Evolutionary conservation across 2,888 invertebrate species (phyloP).

Genomic region (Noctua janthina): DNA sequence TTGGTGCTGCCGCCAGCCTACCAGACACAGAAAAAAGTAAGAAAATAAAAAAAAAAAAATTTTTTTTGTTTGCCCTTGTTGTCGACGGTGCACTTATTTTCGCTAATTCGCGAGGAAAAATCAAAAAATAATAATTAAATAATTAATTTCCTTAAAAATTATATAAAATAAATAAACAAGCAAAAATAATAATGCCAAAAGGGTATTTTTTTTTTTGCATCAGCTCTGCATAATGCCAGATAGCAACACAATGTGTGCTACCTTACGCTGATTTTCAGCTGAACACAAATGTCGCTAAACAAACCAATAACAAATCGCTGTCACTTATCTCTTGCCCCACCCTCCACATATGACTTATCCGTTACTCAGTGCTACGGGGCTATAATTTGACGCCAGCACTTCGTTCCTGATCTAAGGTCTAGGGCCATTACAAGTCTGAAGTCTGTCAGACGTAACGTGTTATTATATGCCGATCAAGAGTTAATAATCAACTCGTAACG

Average conservation of each 20-base stretch:
- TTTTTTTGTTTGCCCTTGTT: too few species aligned
- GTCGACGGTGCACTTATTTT: too few species aligned
- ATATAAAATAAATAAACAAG: too few species aligned
- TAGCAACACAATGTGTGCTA: too few species aligned
- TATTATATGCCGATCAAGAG: conserved; percentile 33
- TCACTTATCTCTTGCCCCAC: background rate
- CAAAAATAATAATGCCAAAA: too few species aligned
- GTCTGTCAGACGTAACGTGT: conserved; percentile 29
- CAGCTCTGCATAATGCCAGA: too few species aligned
- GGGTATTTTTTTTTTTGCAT: too few species aligned
- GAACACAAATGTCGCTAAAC: background rate
- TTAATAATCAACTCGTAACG: conserved; percentile 18
- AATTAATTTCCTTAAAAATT: too few species aligned
- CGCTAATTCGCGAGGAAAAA: too few species aligned
- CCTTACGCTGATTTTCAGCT: too few species aligned
- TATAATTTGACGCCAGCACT: conserved; percentile 70
- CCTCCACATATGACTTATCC: conserved; percentile 53
- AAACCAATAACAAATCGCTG: conserved; percentile 25
- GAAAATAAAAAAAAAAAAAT: too few species aligned
- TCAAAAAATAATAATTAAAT: too few species aligned
- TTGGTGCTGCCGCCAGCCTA: background rate
- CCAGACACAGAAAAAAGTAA: background rate
- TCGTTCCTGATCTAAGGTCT: conserved; percentile 50
- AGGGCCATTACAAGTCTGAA: conserved; percentile 42
- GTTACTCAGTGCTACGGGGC: conserved; percentile 64